A percentile compares a stretch with the other conserved stretches of the same genome.
phyloP scores from a whole-genome alignment of 1,140 invertebrate species.

The Drosophila trapezifrons region DNA sequence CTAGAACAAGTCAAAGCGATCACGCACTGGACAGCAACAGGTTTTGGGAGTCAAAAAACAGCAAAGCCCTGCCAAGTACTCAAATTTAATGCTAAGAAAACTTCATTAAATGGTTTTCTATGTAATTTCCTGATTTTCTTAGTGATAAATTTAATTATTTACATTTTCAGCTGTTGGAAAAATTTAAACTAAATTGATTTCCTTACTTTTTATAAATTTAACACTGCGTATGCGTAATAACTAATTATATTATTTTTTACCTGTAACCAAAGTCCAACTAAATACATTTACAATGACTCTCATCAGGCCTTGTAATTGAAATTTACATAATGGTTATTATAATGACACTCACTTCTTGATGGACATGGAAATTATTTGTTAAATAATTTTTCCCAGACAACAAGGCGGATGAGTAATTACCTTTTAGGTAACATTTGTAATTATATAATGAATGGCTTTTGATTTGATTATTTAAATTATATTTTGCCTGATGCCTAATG shows the following conservation, averaged over 20 bases:
- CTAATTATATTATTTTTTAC: neutral
- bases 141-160: neutral
- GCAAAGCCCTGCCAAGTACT: neutral
- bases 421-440: neutral
- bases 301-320: neutral
- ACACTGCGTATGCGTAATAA: constrained; percentile 4
- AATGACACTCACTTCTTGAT: neutral
- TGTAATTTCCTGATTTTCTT: too few relatives aligned
- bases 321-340: constrained; percentile 7
- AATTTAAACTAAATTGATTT: neutral
- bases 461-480: neutral
- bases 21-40: neutral
- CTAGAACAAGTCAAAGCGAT: neutral
- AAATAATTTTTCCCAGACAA: constrained; percentile 11
- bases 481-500: neutral
- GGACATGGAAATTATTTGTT: neutral
- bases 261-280: neutral
- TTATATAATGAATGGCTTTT: neutral
- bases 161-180: neutral
- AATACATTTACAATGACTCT: neutral
- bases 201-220: neutral
- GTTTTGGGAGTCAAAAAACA: neutral
- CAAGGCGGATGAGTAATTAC: neutral
- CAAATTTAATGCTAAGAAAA: too few relatives aligned
- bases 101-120: too few relatives aligned